Evolutionary conservation across 2,113 vertebrate species (phyloP), one percentile per base, ranked within the genome.

Genomic region (Nycticorax nycticorax): DNA sequence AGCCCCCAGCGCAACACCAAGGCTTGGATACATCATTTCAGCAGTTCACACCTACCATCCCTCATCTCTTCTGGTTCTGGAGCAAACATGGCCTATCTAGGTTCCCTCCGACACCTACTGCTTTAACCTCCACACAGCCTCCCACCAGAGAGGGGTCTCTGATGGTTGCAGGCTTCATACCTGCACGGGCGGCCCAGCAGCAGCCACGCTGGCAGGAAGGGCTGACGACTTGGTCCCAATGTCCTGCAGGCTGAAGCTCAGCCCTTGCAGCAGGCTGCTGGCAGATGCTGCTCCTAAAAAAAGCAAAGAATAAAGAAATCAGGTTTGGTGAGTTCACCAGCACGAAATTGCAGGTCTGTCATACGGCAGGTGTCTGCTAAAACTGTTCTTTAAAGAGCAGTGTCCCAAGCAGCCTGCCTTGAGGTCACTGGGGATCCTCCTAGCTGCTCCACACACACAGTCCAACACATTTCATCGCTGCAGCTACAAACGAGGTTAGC

Each of bases 161-260:
- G 4, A 7, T 1, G 33, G 19, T 12, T 6, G 14, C 22, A 28
- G 47, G 24, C 21, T 17, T 17, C 87, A 32, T 96, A 98, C 99
- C 98, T 98, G 99, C 28, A 96, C 96, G 2, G 97, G 80, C 3
- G 96, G 84, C 52, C 94, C 96, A 1, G 97, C 66, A 12, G 98
- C 37, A 16, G 98, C 95, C 28, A 95, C 62, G 8, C 97, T 96
- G 41, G 98, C 97, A 14, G 99, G 97, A 76, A 99, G 95, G 84
- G 97, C 97, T n/a, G 99, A 92, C 32, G 98, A 77, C 97, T 99
- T 99, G 93, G 98, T 98, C 92, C 98, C 98, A 8, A 99, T 99
- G 95, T 99, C 99, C 98, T 99, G 99, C 77, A 99, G 98, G 95
- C 99, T 99, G 98, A 99, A 99, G 98, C 99, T 99, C 96, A 99